Evolutionary conservation across 2,797 vertebrate genomes (phyloP), one percentile per base, ranked within the genome.

Genomic region (Sebastolobus altivelis): DNA sequence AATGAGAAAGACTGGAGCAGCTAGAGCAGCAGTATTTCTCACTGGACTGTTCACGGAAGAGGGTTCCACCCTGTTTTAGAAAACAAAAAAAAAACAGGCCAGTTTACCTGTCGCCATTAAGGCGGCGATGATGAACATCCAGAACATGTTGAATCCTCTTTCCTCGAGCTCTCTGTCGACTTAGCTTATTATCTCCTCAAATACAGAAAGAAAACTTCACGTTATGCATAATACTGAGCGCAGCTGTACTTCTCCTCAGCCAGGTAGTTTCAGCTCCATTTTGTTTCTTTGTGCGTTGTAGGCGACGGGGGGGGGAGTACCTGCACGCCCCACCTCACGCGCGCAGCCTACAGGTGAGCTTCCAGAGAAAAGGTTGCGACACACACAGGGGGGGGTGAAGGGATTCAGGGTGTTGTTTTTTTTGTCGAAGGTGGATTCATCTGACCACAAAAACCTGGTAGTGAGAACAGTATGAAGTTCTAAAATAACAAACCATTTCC

Each of bases 71-170:
- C 92, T 80, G 80, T 81, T 66, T 4, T 4, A 8, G 8, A 67
- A 54, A 67, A 70, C 46, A 80, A 4, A 52, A 62, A 16, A 46
- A 68, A 54, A 61, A 63, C 3, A 68, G 62, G 60, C 56, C 72
- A 75, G 43, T 94, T 75, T 89, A 96, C 96, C 96, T 95, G 95
- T 88, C 43, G 94, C 92, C 91, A 94, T 86, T 13, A 95, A 79
- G 55, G 90, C 85, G 77, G 80, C 84, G 65, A 94, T 40, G 20
- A 94, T 38, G 4, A 94, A n/a, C 66, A 69, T 73, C 91, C 87
- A 90, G 25, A 93, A 87, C 95, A 94, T 95, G 4, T 84, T 91
- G 8, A 72, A 14, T 83, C 65, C 78, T 27, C 1, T 66, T 65
- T 55, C 60, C 13, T 67, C 35, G 1, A 8, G 0, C 3, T 75